Base-by-base conservation (phyloP, 2,797 vertebrate species). In the Sebastes hubbsi region DNA sequence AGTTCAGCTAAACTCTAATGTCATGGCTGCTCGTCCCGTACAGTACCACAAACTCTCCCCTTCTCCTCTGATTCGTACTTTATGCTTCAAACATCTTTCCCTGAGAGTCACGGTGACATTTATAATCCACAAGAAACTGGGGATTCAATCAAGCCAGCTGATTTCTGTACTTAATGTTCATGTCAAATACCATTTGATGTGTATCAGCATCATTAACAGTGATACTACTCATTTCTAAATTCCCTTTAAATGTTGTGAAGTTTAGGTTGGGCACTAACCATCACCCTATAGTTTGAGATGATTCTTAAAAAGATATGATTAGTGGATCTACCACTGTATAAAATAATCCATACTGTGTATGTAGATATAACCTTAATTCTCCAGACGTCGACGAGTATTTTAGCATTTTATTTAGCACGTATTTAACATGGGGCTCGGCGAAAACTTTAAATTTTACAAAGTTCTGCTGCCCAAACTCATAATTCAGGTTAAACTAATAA, bases 51-150 rank as follows among this genome's bases (percentile, higher is more conserved):
- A 58, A 60, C 64, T 52, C 32, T 25, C 42, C 6, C 2, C 4
- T 6, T 56, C 22, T 64, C 11, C 8, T 52, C 13, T 38, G 5
- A 38, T 22, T 38, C 7, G 2, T 52, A 46, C n/a, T 34, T 34
- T 8, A 30, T 11, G 22, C 18, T 58, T 71, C 36, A 36, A 16
- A 65, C 64, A 8, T 55, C 55, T 65, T 79, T 87, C 81, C 85
- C 87, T 88, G 87, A 89, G 87, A 89, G 78, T 86, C 77, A 80
- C 63, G 59, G 75, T 66, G 67, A 32, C 25, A 20, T 69, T 61
- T 42, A 54, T 49, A 25, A 14, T 71, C 52, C 58, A 80, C 30
- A 36, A 64, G 29, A 72, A 68, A 59, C 20, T 11, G 14, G 13
- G 38, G 32, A 65, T 30, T 64, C 8, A 54, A 29, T 78, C 14